phyloP scores from a whole-genome alignment of 2,888 invertebrate genomes.

The Drosophila meridionalis region DNA sequence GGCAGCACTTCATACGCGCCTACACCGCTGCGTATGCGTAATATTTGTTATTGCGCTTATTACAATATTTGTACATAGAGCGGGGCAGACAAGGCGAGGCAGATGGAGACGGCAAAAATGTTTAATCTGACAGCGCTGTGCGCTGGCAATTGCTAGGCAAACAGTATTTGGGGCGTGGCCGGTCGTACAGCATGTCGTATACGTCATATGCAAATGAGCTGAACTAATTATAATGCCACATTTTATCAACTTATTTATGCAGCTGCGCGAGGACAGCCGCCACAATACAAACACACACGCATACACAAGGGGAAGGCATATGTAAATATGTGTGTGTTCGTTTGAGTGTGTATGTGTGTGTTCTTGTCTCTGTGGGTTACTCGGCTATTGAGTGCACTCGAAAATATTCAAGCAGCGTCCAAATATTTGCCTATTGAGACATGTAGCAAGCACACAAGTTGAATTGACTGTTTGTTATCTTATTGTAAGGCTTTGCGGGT shows the following conservation, averaged over 20 bases:
- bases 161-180: constrained; percentile 27
- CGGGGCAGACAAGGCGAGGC: background rate
- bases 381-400: constrained; percentile 68
- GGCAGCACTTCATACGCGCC: constrained; percentile 14
- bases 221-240: constrained; percentile 73
- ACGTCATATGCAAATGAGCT: constrained; percentile 71
- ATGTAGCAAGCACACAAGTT: constrained; percentile 19
- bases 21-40: constrained; percentile 63
- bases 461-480: constrained; percentile 14
- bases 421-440: constrained; percentile 68
- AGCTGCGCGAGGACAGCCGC: constrained; percentile 31
- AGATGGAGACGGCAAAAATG: constrained; percentile 33
- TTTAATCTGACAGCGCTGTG: constrained; percentile 54
- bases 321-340: background rate
- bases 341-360: background rate
- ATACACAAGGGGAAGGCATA: background rate
- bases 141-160: constrained; percentile 23
- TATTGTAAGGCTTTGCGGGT: constrained; percentile 1
- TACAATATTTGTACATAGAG: constrained; percentile 10
- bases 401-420: constrained; percentile 69
- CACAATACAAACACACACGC: constrained; percentile 5
- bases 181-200: constrained; percentile 40
- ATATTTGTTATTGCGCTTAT: constrained; percentile 41
- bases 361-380: constrained; percentile 33
- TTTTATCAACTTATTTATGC: constrained; percentile 75